These are phyloP conservation scores for Hydrocynus forskahlii DNA, from an alignment of 2,797 vertebrate species.

Conservation along the genomic window DNA sequence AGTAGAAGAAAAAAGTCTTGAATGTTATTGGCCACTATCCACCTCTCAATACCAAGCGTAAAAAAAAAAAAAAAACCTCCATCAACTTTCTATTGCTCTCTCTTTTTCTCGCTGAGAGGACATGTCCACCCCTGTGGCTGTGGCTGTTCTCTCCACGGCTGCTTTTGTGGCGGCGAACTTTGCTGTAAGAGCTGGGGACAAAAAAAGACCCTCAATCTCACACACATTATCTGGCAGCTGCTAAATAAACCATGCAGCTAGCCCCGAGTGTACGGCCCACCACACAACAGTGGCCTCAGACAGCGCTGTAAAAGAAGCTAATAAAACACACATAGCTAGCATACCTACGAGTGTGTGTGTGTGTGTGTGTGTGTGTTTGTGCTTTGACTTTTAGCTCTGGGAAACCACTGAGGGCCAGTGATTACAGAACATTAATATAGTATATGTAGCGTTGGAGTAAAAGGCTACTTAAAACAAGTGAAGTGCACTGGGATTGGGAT, in stretches of 20 bases:
- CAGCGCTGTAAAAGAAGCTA: conserved; percentile 5
- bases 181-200: conserved; percentile 4
- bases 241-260: conserved; percentile 47
- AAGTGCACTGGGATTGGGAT: neutral
- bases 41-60: neutral
- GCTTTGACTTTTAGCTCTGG: neutral
- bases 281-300: conserved; percentile 28
- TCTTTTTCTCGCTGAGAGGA: neutral
- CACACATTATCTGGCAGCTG: conserved; percentile 6
- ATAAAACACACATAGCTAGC: conserved; percentile 19
- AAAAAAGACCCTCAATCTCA: conserved; percentile 6
- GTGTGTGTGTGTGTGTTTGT: neutral
- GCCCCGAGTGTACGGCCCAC: conserved; percentile 10
- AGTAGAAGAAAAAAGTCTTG: neutral
- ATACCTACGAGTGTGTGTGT: neutral
- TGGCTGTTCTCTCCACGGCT: neutral
- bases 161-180: conserved; percentile 10
- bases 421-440: neutral
- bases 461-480: neutral
- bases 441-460: neutral
- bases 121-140: neutral
- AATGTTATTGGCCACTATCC: neutral
- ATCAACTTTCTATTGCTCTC: neutral
- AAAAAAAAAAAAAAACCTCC: neutral
- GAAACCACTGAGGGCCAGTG: neutral